phyloP scores from a whole-genome alignment of 1,140 invertebrate genomes.

The Heliothis virescens region DNA sequence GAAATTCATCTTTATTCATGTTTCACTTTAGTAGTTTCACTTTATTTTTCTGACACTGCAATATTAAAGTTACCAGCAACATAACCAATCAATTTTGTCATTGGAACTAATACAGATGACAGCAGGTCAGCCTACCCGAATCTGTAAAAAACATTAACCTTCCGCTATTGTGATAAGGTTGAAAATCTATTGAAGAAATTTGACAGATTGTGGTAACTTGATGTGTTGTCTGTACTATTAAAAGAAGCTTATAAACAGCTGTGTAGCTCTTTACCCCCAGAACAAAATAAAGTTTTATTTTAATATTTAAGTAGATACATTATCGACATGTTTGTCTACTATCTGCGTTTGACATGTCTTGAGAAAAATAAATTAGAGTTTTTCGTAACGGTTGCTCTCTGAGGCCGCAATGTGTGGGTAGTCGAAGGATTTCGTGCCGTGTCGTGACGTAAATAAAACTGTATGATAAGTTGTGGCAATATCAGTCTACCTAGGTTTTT shows the following conservation, averaged over 20 bases:
- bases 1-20: slow-evolving; percentile 19
- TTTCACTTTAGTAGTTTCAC: background rate
- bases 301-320: slow-evolving; percentile 15
- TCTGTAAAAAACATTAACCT: too few species aligned
- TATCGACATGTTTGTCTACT: slow-evolving; percentile 29
- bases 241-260: too few species aligned
- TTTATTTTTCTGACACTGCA: background rate
- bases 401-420: background rate
- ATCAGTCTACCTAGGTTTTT: background rate
- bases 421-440: background rate
- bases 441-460: slow-evolving; percentile 12
- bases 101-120: too few species aligned
- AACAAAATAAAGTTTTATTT: background rate
- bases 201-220: too few species aligned
- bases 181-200: too few species aligned
- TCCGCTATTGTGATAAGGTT: too few species aligned
- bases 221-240: too few species aligned
- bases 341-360: slow-evolving; percentile 41
- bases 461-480: background rate
- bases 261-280: background rate
- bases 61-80: background rate
- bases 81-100: too few species aligned
- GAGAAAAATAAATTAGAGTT: slow-evolving; percentile 40
- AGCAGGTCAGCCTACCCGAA: too few species aligned
- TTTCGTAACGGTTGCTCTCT: slow-evolving; percentile 7